Percentiles rank a stretch among this genome's conserved stretches.
Evolutionary conservation across 2,888 invertebrate genomes (phyloP).

Genomic region (Amphipyra berbera): DNA sequence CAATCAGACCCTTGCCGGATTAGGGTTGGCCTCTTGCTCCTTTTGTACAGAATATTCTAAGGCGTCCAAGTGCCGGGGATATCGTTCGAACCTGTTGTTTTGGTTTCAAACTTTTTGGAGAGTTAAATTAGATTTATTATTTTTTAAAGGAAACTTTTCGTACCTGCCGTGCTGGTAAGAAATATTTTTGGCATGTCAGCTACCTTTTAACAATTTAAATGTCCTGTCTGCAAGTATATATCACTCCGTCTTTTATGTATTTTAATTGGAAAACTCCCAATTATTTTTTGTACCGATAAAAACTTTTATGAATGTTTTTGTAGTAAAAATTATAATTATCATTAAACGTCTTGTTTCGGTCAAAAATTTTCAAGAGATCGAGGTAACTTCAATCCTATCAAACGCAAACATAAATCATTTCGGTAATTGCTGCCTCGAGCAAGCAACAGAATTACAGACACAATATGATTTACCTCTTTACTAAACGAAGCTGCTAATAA

Average conservation of each 20-base stretch:
- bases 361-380: conserved; percentile 16
- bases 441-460: conserved; percentile 12
- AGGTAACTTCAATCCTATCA: conserved; percentile 19
- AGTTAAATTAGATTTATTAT: conserved; percentile 67
- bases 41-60: conserved; percentile 65
- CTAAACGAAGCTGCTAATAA: conserved; percentile 14
- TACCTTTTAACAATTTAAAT: conserved; percentile 29
- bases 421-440: conserved; percentile 28
- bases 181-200: conserved; percentile 39
- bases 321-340: conserved; percentile 12
- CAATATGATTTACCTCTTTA: conserved; percentile 12
- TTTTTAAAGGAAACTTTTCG: conserved; percentile 54
- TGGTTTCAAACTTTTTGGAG: conserved; percentile 61
- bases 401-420: conserved; percentile 33
- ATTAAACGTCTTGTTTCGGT: conserved; percentile 11
- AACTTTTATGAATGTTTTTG: conserved; percentile 8
- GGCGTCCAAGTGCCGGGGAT: conserved; percentile 57
- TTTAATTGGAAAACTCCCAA: conserved; percentile 19
- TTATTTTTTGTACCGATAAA: conserved; percentile 11
- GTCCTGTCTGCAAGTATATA: conserved; percentile 7
- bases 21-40: conserved; percentile 68
- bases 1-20: conserved; percentile 79
- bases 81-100: conserved; percentile 57
- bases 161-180: conserved; percentile 41
- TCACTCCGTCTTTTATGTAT: conserved; percentile 5